Evolutionary conservation across 2,888 invertebrate genomes (phyloP).

Genomic region (Yponomeuta cagnagella): DNA sequence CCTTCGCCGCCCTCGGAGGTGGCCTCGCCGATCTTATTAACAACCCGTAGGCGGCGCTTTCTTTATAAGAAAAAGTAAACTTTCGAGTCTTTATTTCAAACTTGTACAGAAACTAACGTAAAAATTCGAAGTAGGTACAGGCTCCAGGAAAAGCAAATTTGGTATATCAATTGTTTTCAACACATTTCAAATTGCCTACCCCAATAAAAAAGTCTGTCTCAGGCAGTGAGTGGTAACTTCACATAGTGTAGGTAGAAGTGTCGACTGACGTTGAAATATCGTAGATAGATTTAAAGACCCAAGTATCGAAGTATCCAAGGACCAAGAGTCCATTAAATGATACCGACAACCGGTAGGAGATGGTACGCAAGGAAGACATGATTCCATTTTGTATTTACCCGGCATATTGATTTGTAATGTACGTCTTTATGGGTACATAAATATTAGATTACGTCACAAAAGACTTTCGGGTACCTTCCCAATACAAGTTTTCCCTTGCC

Average conservation of each 20-base stretch:
- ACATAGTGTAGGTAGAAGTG: too few species aligned
- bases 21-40: constrained; percentile 18
- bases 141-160: neutral
- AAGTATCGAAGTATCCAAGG: too few species aligned
- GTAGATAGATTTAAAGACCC: too few species aligned
- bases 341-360: neutral
- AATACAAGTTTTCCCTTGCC: constrained; percentile 6
- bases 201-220: too few species aligned
- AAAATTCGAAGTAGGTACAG: neutral
- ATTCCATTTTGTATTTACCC: neutral
- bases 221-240: too few species aligned
- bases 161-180: too few species aligned
- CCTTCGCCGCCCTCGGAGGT: constrained; percentile 26
- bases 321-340: neutral
- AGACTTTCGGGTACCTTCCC: constrained; percentile 15
- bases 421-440: neutral
- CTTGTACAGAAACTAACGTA: neutral
- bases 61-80: neutral
- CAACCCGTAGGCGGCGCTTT: constrained; percentile 6
- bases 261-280: too few species aligned
- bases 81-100: neutral
- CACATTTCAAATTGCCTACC: too few species aligned
- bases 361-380: neutral
- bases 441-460: constrained; percentile 13
- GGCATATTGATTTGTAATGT: neutral